A percentile compares a stretch with the other conserved stretches of the same genome.
phyloP scores from a whole-genome alignment of 2,113 vertebrate species.

The Pontoporia blainvillei region DNA sequence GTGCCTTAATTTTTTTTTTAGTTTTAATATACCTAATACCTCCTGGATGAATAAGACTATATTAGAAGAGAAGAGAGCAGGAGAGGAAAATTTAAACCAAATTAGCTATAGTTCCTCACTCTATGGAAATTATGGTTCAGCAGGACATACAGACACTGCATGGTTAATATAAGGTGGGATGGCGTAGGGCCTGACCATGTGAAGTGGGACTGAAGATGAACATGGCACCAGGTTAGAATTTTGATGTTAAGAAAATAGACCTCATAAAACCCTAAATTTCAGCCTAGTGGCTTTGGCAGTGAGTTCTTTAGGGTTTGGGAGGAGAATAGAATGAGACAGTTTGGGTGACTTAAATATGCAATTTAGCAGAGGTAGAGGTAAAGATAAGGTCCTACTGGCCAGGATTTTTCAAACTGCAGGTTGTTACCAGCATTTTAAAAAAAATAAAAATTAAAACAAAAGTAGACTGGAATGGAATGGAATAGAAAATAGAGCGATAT shows the following conservation, averaged over 20 bases:
- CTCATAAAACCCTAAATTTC: not conserved
- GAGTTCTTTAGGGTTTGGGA: not conserved
- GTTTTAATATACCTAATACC: not conserved
- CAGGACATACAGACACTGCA: not conserved
- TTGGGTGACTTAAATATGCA: not conserved
- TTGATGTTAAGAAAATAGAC: not conserved
- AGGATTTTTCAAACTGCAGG: not conserved
- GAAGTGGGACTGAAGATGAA: not conserved
- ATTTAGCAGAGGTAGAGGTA: not conserved
- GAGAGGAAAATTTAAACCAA: not conserved
- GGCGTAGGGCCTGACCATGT: rapidly evolving
- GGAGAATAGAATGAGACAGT: not conserved
- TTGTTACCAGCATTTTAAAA: not conserved
- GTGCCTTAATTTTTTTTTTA: not conserved
- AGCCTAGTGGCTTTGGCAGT: not conserved
- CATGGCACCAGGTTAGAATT: not conserved
- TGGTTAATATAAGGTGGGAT: not conserved
- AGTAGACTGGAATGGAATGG: not conserved
- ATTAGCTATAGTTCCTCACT: not conserved
- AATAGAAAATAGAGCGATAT: not conserved
- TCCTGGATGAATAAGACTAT: not conserved
- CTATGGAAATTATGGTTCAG: not conserved
- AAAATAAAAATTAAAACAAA: not conserved
- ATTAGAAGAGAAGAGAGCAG: not conserved
- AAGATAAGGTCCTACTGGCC: not conserved